Evolutionary conservation across 2,888 invertebrate species (phyloP).

Genomic region (Andrena marginata): DNA sequence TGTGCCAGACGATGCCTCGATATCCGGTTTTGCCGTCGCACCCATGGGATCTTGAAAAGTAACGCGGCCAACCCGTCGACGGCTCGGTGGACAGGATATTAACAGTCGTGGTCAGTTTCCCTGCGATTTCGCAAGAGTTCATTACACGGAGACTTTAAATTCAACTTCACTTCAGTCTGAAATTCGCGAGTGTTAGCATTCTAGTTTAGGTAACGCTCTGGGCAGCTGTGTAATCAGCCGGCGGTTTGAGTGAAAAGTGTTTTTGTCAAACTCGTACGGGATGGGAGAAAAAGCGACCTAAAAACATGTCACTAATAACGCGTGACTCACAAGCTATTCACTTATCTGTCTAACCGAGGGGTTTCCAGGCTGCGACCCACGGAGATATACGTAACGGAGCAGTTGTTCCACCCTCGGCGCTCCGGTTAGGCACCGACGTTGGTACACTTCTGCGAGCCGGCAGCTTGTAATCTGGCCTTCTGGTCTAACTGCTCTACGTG

Average conservation of each 20-base stretch:
- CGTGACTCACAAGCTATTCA: slow-evolving; percentile 71
- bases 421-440: slow-evolving; percentile 49
- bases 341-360: slow-evolving; percentile 71
- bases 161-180: neutral
- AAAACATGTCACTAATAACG: slow-evolving; percentile 67
- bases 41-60: slow-evolving; percentile 50
- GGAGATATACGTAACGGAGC: slow-evolving; percentile 56
- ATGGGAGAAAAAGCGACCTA: slow-evolving; percentile 59
- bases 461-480: slow-evolving; percentile 51
- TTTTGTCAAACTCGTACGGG: slow-evolving; percentile 31
- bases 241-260: slow-evolving; percentile 23
- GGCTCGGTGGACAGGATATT: slow-evolving; percentile 44
- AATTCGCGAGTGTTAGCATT: too few relatives aligned
- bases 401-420: slow-evolving; percentile 53
- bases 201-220: too few relatives aligned
- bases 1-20: slow-evolving; percentile 61
- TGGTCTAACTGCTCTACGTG: slow-evolving; percentile 27
- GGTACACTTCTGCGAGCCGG: slow-evolving; percentile 49
- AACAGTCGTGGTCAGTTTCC: too few relatives aligned
- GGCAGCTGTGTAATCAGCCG: slow-evolving; percentile 49
- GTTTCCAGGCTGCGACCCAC: slow-evolving; percentile 69
- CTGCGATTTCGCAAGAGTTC: neutral
- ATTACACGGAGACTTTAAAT: neutral
- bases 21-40: slow-evolving; percentile 68
- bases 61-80: slow-evolving; percentile 41